Evolutionary conservation across 2,888 invertebrate species (phyloP).

Genomic region (Oscheius sp.): DNA sequence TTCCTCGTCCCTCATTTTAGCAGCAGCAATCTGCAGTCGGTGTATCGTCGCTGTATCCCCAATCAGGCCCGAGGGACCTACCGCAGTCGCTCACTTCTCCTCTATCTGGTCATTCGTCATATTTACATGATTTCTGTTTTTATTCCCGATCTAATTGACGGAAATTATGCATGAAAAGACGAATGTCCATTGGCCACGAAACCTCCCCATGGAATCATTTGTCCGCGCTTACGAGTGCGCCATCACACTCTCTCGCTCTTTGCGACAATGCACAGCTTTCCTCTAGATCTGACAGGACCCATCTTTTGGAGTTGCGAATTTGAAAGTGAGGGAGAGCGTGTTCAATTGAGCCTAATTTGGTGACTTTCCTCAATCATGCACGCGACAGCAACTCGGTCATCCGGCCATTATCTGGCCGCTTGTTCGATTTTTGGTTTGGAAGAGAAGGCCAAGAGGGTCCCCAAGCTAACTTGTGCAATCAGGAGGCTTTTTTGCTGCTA

Average conservation of each 20-base stretch:
- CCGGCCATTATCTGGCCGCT: slow-evolving; percentile 40
- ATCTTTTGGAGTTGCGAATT: slow-evolving; percentile 6
- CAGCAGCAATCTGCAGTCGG: not conserved
- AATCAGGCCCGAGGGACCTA: not conserved
- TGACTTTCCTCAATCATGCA: slow-evolving; percentile 41
- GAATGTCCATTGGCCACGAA: slow-evolving; percentile 7
- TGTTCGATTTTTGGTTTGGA: slow-evolving; percentile 33
- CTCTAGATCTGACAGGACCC: not conserved
- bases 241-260: slow-evolving; percentile 1
- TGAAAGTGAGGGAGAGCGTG: slow-evolving; percentile 4
- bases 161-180: slow-evolving; percentile 30
- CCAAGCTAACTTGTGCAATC: no score
- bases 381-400: slow-evolving; percentile 36
- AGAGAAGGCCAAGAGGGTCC: not conserved
- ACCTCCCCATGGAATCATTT: slow-evolving; percentile 32
- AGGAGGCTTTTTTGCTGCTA: no score
- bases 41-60: slow-evolving; percentile 1
- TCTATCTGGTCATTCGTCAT: not conserved
- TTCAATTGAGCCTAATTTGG: slow-evolving; percentile 41
- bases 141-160: not conserved
- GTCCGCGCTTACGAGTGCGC: slow-evolving; percentile 18
- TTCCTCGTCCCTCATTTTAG: no score
- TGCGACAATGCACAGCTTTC: slow-evolving; percentile 12
- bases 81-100: no score
- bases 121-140: not conserved